Base-by-base conservation (phyloP, 92 coral and sea anemone genomes). In the Epizoanthus rinbou region DNA sequence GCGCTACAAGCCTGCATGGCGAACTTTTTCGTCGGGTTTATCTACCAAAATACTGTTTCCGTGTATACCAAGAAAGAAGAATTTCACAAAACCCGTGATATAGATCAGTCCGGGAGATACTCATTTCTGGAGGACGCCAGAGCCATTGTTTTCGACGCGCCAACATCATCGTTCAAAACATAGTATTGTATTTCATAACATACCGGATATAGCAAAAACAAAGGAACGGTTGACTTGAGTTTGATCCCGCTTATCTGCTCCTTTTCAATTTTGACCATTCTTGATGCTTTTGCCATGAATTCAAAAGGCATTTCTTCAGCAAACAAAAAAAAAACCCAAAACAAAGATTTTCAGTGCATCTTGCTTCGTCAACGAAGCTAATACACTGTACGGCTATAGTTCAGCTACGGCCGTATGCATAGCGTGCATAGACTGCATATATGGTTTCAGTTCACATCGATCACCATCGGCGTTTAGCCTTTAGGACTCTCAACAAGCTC, bases 21-120 rank as follows among this genome's bases (percentile, higher is more conserved):
- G n/a, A n/a, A n/a, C n/a, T n/a, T n/a, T n/a, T n/a, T n/a, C n/a
- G n/a, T n/a, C n/a, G n/a, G n/a, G n/a, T n/a, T n/a, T n/a, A n/a
- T n/a, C n/a, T n/a, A n/a, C n/a, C n/a, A n/a, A n/a, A n/a, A n/a
- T n/a, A n/a, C n/a, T n/a, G n/a, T n/a, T n/a, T n/a, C n/a, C n/a
- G n/a, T n/a, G n/a, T n/a, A n/a, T n/a, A n/a, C n/a, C n/a, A n/a
- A n/a, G n/a, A n/a, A n/a, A n/a, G n/a, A n/a, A n/a, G n/a, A n/a
- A n/a, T n/a, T n/a, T n/a, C n/a, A n/a, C n/a, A n/a, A n/a, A n/a
- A n/a, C n/a, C n/a, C n/a, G n/a, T n/a, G n/a, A n/a, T n/a, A n/a
- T n/a, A n/a, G n/a, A n/a, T 52, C 73, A 67, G 73, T 67, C 73
- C 73, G 73, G 73, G 73, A 67, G 73, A 62, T 62, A 62, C 68